Base-by-base conservation (phyloP, 2,888 invertebrate species). In the Lycaena phlaeas region DNA sequence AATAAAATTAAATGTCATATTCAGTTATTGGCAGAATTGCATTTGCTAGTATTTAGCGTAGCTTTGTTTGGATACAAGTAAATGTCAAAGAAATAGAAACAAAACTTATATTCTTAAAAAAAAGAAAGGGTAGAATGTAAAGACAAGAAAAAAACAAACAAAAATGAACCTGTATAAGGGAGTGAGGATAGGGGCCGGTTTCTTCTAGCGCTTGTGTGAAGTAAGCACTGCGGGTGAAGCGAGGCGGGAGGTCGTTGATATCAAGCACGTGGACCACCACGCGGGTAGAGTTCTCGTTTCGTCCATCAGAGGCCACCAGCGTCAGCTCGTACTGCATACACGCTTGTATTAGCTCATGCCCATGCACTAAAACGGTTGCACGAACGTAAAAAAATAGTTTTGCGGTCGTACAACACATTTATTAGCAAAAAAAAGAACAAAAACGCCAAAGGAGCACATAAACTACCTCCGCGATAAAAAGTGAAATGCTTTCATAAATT, bases 211-310 rank as follows among this genome's bases (percentile, higher is more conserved):
- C 89, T 50, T 89, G 87, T 37, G 91, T 88, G 64, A 88, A 76
- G 85, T 94, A 94, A 42, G 88, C 73, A 52, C 89, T 87, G 65
- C 89, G 86, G 50, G 90, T 88, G 78, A 94, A 93, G 56, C 88
- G 88, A 18, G 96, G 96, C 40, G 95, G 93, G 61, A 95, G 88
- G 81, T 96, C 96, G 85, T 96, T 96, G 65, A 93, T 92, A 78
- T 96, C 95, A 57, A 91, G 89, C 56, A 95, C 88, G 67, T 90
- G 89, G 59, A 96, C 91, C 60, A 93, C 88, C 54, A 96, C 92
- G 46, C 88, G 89, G 55, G 95, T 95, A 59, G 89, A 89, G 86
- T 93, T 94, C 84, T 96, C 95, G 87, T 94, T 94, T 75, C 93
- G 89, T 69, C 94, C 94, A 85, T 94, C 93, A 51, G 95, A 94